Base-by-base conservation (phyloP, 2,797 vertebrate species). In the Buphagus erythrorhynchus region DNA sequence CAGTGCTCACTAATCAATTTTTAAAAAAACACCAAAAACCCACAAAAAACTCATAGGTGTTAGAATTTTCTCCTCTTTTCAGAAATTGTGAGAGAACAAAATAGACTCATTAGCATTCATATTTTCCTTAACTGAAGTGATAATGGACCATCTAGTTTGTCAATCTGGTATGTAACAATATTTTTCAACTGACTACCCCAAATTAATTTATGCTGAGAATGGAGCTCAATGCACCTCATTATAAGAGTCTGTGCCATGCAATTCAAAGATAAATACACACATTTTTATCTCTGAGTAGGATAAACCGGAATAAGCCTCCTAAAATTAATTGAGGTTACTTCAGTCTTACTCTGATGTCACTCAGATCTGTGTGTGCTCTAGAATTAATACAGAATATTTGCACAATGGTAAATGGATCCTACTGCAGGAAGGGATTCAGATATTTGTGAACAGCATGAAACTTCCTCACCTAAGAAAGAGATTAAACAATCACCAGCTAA, bases 241-340 rank as follows among this genome's bases (percentile, higher is more conserved):
- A 66, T 72, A 85, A 72, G 19, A 69, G 38, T 8, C 79, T 36
- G 31, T 75, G 58, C 40, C 43, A 62, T 61, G 51, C 62, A 88
- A 92, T 67, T 86, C 82, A 38, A 81, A 90, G 75, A 81, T 68
- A 95, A 93, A 86, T 73, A 85, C 36, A 36, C 46, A 33, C 33
- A 42, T 63, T 93, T 86, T 91, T 90, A 86, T 80, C 61, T 93
- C 88, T 6, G 10, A 85, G 57, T 36, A 67, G 81, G 52, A 75
- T 86, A 88, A 91, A 90, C 48, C 49, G 65, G 58, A 80, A 85
- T 83, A 94, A 83, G 54, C 77, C 73, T 76, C 57, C 71, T 72
- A 71, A 96, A 95, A 93, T 91, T 93, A 96, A 96, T 77, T 87
- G 52, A 35, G 72, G 75, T 91, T 90, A 83, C 42, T 86, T 73